Conservation (phyloP, 2,888 invertebrate genomes). For the Sphaerophoria taeniata region DNA sequence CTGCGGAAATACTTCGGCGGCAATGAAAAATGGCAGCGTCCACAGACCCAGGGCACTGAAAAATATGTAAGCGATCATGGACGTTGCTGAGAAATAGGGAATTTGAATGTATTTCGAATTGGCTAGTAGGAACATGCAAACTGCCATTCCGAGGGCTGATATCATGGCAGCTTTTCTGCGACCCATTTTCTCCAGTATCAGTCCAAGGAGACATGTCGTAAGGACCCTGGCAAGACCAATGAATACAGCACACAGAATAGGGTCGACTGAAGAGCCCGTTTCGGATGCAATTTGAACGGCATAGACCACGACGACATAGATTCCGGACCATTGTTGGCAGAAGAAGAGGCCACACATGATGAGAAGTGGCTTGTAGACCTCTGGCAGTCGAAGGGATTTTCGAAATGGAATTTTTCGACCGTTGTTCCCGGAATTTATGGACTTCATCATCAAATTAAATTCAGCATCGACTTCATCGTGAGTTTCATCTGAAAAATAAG, state of each 20-base stretch:
- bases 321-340: constrained; percentile 88
- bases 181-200: constrained; percentile 86
- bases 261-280: constrained; percentile 86
- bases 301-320: constrained; percentile 89
- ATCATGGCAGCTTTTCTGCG: constrained; percentile 86
- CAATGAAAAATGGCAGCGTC: constrained; percentile 90
- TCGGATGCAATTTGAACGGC: constrained; percentile 87
- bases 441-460: constrained; percentile 78
- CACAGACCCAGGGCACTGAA: constrained; percentile 84
- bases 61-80: constrained; percentile 81
- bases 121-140: constrained; percentile 85
- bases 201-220: constrained; percentile 86
- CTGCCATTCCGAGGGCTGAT: constrained; percentile 86
- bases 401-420: constrained; percentile 77
- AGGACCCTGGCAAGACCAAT: constrained; percentile 86
- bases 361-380: constrained; percentile 81
- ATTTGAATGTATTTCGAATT: constrained; percentile 80
- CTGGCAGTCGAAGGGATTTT: constrained; percentile 78
- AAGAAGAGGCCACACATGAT: constrained; percentile 86
- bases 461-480: constrained; percentile 79
- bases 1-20: constrained; percentile 88
- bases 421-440: constrained; percentile 76
- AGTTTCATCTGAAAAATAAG: constrained; percentile 75
- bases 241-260: constrained; percentile 87
- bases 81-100: constrained; percentile 78